Evolutionary conservation across 1,140 invertebrate species (phyloP).

Genomic region (Dreissena rostriformis): DNA sequence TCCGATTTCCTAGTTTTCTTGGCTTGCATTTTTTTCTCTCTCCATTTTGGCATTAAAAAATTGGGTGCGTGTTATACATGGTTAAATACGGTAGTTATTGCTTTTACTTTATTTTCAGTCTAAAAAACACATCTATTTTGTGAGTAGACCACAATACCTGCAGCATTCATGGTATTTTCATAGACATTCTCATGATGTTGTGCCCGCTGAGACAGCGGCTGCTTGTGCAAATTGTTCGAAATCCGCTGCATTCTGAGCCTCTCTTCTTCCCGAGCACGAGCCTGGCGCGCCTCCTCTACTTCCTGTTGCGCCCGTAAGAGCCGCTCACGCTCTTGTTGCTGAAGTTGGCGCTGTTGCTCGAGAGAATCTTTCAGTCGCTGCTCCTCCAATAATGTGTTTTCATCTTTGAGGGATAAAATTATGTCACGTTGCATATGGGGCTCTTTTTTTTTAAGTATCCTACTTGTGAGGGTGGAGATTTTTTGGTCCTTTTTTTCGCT

Average conservation of each 20-base stretch:
- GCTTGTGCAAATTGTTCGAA: constrained; percentile 25
- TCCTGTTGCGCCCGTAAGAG: constrained; percentile 10
- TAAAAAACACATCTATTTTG: constrained; percentile 1
- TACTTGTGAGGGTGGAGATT: no score
- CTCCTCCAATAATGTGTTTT: constrained; percentile 15
- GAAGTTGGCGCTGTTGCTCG: constrained; percentile 5
- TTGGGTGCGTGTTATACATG: no score
- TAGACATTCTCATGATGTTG: constrained; percentile 44
- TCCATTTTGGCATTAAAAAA: no score
- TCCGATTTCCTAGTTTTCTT: no score
- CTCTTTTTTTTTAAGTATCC: no score
- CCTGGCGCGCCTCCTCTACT: constrained; percentile 27
- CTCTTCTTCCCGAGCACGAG: constrained; percentile 43
- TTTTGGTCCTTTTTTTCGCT: no score
- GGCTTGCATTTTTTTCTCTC: no score
- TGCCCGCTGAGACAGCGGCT: constrained; percentile 2
- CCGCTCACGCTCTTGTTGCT: constrained; percentile 27
- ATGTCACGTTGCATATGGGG: no score
- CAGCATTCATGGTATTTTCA: constrained; percentile 50
- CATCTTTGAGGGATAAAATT: not conserved
- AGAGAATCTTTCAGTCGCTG: constrained; percentile 37
- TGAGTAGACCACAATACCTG: not conserved
- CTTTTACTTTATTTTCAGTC: not conserved
- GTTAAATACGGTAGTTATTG: no score
- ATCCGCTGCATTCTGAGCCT: constrained; percentile 24